Evolutionary conservation across 2,888 invertebrate species (phyloP), one percentile per base, ranked within the genome.

Genomic region (Pasiphila rectangulata): DNA sequence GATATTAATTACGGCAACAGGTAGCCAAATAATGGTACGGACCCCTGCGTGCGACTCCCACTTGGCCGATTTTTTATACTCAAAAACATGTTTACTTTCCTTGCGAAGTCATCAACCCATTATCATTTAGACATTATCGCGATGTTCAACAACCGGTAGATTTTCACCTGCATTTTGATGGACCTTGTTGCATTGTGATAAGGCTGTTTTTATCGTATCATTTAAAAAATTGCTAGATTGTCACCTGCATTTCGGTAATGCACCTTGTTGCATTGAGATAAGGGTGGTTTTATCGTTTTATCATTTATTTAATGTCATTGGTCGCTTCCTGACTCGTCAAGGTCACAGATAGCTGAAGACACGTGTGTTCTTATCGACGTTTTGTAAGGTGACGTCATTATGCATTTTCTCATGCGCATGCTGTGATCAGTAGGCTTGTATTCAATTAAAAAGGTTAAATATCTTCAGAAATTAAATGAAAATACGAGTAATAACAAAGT

Each of bases 81-180:
- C 40, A 29, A 27, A 24, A 43, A 48, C 48, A 43, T 43, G 48
- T 48, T 48, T 39, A 48, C 48, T 39, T 41, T 37, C 38, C 17
- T 23, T 23, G 16, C n/a, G 15, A 23, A 34, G 43, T 48, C 43
- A 35, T 46, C 23, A 27, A 29, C 32, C 43, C 27, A 43, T 43
- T 48, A 38, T 30, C 45, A 45, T 38, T 25, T 25, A 38, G 44
- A 30, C 44, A 44, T 24, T 17, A 30, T 27, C 23, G 23, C 30
- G 27, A 9, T 10, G 40, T 5, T 41, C 40, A 41, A 23, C 16
- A 23, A 41, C 32, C 19, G 19, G 10, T 7, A 17, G 13, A 19
- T 3, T 7, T 10, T 9, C 13, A 30, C 15, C 15, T 21, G 20
- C 20, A 24, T 25, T 32, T 27, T 29, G 16, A 29, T 7, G 4